Evolutionary conservation across 2,888 invertebrate genomes (phyloP).

Genomic region (Drepana falcataria): DNA sequence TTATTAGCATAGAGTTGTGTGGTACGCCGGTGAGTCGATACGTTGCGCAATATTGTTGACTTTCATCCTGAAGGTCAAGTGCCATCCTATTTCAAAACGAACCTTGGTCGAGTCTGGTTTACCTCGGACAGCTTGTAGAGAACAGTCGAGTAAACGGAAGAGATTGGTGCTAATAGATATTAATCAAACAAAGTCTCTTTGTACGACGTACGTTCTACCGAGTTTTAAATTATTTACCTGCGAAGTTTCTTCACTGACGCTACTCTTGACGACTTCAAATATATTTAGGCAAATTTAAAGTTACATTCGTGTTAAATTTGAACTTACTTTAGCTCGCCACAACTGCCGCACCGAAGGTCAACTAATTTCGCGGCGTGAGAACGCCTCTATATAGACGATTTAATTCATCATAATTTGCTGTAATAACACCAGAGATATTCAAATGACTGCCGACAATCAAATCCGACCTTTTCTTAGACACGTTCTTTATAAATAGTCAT

Average conservation of each 20-base stretch:
- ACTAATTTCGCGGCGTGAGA: constrained; percentile 70
- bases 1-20: constrained; percentile 71
- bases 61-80: constrained; percentile 79
- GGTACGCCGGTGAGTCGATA: constrained; percentile 48
- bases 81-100: constrained; percentile 77
- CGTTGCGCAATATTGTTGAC: constrained; percentile 75
- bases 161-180: constrained; percentile 60
- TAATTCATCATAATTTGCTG: constrained; percentile 74
- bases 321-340: constrained; percentile 37
- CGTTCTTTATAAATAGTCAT: constrained; percentile 77
- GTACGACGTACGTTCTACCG: constrained; percentile 30
- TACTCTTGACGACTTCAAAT: constrained; percentile 27
- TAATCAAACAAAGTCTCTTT: constrained; percentile 51
- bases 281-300: constrained; percentile 22
- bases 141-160: constrained; percentile 65
- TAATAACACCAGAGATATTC: constrained; percentile 74
- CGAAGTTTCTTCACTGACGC: constrained; percentile 23
- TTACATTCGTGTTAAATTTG: constrained; percentile 27
- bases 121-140: constrained; percentile 60
- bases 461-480: constrained; percentile 76
- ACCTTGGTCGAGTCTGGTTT: constrained; percentile 73
- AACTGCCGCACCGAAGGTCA: constrained; percentile 63
- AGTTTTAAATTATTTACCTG: constrained; percentile 30
- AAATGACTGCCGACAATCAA: constrained; percentile 76
- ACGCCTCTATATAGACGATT: constrained; percentile 64